Percentiles rank a stretch among this genome's conserved stretches.
Evolutionary conservation across 2,888 invertebrate species (phyloP).

Genomic region (Drosophila neoperkinsi): DNA sequence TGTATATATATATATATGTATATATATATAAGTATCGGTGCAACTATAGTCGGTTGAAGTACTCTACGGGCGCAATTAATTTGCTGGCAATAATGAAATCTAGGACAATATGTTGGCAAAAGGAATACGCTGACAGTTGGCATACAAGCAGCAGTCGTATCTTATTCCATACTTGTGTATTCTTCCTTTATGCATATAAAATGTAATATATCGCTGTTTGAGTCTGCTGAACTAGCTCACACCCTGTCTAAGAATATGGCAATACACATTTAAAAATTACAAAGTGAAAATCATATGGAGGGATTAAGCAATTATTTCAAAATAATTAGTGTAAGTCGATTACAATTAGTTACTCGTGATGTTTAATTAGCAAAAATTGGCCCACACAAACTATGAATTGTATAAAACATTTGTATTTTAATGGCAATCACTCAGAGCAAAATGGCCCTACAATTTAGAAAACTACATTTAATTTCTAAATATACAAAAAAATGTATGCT

Average conservation of each 20-base stretch:
- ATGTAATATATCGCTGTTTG: not conserved
- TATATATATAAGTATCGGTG: conserved; percentile 7
- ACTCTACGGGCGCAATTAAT: conserved; percentile 66
- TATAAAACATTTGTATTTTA: not conserved
- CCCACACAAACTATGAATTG: not conserved
- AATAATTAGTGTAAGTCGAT: not conserved
- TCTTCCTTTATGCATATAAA: conserved; percentile 39
- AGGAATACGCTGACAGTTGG: conserved; percentile 73
- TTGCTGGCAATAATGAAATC: conserved; percentile 80
- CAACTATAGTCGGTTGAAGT: conserved; percentile 25
- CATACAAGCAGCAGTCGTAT: conserved; percentile 27
- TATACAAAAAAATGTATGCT: not conserved
- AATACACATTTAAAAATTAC: too few species aligned
- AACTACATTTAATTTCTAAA: not conserved
- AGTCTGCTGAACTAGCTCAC: not conserved
- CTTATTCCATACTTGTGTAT: conserved; percentile 10
- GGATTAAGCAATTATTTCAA: not conserved
- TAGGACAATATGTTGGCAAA: conserved; percentile 76
- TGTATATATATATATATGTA: conserved; percentile 4
- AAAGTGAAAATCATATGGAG: not conserved
- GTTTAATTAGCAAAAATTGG: not conserved
- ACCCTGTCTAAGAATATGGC: not conserved
- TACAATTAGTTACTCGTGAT: not conserved
- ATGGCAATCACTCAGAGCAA: not conserved
- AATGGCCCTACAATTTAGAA: rapidly evolving